Percentiles rank a stretch among this genome's conserved stretches.
phyloP scores from a whole-genome alignment of 1,140 invertebrate species.

The Drosophila nasuta region DNA sequence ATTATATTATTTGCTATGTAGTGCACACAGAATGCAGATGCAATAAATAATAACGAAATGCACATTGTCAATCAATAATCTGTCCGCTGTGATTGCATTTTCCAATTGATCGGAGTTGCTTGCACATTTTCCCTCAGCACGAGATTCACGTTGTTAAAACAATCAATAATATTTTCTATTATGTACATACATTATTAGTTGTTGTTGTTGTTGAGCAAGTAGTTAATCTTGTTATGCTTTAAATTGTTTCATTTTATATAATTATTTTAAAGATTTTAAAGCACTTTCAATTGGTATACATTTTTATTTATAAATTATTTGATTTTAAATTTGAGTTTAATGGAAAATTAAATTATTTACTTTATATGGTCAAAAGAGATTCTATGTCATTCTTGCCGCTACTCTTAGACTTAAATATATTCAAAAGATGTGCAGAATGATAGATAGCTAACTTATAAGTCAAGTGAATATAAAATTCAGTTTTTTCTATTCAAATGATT shows the following conservation, averaged over 20 bases:
- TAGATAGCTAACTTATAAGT: too few species aligned
- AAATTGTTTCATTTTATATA: neutral
- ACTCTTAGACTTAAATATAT: too few species aligned
- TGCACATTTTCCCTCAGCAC: neutral
- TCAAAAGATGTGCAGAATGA: too few species aligned
- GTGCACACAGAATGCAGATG: conserved; percentile 16
- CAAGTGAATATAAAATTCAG: too few species aligned
- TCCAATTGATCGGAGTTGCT: conserved; percentile 1
- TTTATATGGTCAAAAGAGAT: too few species aligned
- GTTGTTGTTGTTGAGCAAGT: neutral
- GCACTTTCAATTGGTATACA: too few species aligned
- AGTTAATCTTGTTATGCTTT: neutral
- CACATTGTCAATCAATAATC: conserved; percentile 39
- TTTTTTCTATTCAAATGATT: too few species aligned
- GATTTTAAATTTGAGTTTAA: neutral
- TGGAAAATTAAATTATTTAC: too few species aligned
- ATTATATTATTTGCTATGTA: conserved; percentile 3
- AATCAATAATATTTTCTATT: neutral
- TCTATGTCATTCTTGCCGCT: too few species aligned
- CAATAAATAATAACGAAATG: conserved; percentile 27
- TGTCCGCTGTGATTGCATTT: conserved; percentile 5
- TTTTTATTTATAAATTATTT: too few species aligned
- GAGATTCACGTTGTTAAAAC: neutral
- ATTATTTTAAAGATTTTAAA: too few species aligned
- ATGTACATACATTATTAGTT: neutral